Percentiles rank a stretch among this genome's conserved stretches.
Evolutionary conservation across 2,888 invertebrate species (phyloP).

Genomic region (Cerastoderma edule): DNA sequence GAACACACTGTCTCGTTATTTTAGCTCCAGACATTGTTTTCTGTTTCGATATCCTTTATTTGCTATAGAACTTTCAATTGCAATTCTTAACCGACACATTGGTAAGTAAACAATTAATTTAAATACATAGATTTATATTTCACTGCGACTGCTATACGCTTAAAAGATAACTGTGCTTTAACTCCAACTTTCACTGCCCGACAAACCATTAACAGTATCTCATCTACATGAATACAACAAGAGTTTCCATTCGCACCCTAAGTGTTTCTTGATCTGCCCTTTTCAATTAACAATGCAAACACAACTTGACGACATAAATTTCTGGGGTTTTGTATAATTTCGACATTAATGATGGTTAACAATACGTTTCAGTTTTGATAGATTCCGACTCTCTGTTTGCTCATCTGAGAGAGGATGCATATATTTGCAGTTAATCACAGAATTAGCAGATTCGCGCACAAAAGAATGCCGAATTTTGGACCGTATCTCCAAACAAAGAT

Average conservation of each 20-base stretch:
- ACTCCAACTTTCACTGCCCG: slow-evolving; percentile 7
- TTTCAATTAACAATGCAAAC: slow-evolving; percentile 35
- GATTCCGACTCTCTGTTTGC: slow-evolving; percentile 30
- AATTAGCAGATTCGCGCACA: slow-evolving; percentile 13
- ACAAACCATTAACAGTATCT: no score
- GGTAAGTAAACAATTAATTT: not conserved
- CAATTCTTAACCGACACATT: not conserved
- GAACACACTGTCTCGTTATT: no score
- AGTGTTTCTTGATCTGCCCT: not conserved
- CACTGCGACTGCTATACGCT: no score
- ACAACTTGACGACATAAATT: slow-evolving; percentile 27
- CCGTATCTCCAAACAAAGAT: slow-evolving; percentile 22
- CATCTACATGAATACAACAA: slow-evolving; percentile 4
- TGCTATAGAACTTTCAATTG: no score
- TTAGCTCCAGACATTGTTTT: no score
- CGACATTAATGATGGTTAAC: slow-evolving; percentile 38
- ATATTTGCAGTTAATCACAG: slow-evolving; percentile 45
- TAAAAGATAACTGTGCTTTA: not conserved
- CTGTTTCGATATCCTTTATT: no score
- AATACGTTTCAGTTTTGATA: slow-evolving; percentile 33
- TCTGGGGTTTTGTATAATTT: slow-evolving; percentile 39
- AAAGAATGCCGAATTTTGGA: slow-evolving; percentile 18
- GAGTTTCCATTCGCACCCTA: not conserved
- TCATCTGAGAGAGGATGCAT: slow-evolving; percentile 32
- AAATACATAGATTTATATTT: not conserved